Percentiles rank a stretch among this genome's conserved stretches.
phyloP scores from a whole-genome alignment of 1,140 invertebrate species.

The Conus betulinus region DNA sequence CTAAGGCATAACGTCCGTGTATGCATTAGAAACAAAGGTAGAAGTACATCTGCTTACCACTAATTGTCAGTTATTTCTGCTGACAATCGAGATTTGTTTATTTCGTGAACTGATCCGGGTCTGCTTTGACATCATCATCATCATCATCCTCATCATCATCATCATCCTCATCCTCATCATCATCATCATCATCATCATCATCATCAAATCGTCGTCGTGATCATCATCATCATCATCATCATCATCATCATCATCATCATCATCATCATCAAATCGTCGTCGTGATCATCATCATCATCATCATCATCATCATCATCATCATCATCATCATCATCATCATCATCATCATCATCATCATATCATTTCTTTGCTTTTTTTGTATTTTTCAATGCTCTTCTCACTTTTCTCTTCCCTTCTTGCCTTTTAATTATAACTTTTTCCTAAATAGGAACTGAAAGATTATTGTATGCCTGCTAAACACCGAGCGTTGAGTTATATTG shows the following conservation, averaged over 20 bases:
- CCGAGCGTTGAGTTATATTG: no score
- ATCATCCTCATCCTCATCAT: background rate
- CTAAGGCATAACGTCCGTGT: no score
- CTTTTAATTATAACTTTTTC: background rate
- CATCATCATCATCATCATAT: constrained; percentile 4
- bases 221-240: constrained; percentile 25
- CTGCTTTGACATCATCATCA: no score
- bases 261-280: constrained; percentile 23
- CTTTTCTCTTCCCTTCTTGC: background rate
- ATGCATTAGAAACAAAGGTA: no score
- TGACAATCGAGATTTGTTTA: no score
- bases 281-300: constrained; percentile 1
- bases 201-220: constrained; percentile 12
- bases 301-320: constrained; percentile 22
- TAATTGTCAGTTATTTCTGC: no score
- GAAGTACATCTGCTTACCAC: no score
- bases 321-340: constrained; percentile 26
- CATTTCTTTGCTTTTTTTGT: background rate
- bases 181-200: background rate
- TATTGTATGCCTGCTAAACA: no score
- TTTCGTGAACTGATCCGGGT: no score
- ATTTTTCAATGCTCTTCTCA: background rate
- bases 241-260: constrained; percentile 27
- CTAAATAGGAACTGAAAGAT: no score
- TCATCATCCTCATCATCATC: background rate